Evolutionary conservation across 2,888 invertebrate species (phyloP).

Genomic region (Troilus luridus): DNA sequence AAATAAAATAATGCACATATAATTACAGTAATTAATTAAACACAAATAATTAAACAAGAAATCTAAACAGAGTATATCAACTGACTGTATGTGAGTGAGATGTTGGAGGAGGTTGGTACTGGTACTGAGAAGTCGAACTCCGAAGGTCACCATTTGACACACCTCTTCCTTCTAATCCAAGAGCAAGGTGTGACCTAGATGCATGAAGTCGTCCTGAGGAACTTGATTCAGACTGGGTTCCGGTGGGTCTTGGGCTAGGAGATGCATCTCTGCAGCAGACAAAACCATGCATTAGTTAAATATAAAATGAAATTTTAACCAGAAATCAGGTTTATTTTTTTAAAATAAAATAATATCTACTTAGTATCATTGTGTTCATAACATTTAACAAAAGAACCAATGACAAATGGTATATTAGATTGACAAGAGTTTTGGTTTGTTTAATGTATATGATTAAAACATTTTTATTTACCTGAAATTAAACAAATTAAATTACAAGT

Average conservation of each 20-base stretch:
- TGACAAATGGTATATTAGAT: too few relatives aligned
- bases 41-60: not conserved
- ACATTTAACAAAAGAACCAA: too few relatives aligned
- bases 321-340: not conserved
- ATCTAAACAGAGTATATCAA: not conserved
- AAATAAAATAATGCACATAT: not conserved
- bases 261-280: conserved; percentile 58
- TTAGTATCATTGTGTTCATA: too few relatives aligned
- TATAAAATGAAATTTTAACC: not conserved
- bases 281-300: not conserved
- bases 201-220: conserved; percentile 64
- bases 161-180: conserved; percentile 63
- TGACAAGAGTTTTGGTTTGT: not conserved
- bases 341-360: too few relatives aligned
- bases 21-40: not conserved
- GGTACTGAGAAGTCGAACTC: conserved; percentile 53
- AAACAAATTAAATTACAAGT: not conserved
- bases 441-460: not conserved
- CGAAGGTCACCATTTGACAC: conserved; percentile 62
- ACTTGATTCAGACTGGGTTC: conserved; percentile 58
- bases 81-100: conserved; percentile 70
- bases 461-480: not conserved
- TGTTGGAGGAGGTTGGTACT: conserved; percentile 61
- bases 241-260: conserved; percentile 61
- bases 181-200: conserved; percentile 66